Base-by-base conservation (phyloP, 2,888 invertebrate species). In the Eristalinus sepulchralis region DNA sequence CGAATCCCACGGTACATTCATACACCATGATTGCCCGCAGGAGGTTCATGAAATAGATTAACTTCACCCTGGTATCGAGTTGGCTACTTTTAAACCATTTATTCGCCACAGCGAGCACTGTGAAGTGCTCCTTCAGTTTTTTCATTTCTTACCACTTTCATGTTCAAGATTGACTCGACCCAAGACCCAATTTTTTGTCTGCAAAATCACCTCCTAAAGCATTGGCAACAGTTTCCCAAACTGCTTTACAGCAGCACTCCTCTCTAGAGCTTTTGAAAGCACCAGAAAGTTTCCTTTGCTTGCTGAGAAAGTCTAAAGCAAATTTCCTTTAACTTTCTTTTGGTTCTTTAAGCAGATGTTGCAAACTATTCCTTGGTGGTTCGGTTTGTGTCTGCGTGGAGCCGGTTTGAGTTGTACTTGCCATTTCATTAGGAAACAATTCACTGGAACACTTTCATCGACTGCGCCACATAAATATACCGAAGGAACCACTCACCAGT, bases 401-500 rank as follows among this genome's bases (percentile, higher is more conserved):
- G 10, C 53, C 0, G 4, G 33, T n/a, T 0, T 6, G 33, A 0
- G 22, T 47, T 9, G 4, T 53, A 73, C 53, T 10, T 13, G 3
- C 9, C 13, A 39, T 60, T 72, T 31, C 53, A 6, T 0, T 31
- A 3, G 8, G 1, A 34, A 27, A 63, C 10, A 68, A 82, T 82
- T 85, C 82, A 33, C 82, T 17, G 8, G 11, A 68, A 36, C 11
- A 11, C 36, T 68, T 82, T 68, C 27, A 33, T 3, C 6, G 1
- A 22, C 2, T 9, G 11, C 27, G 55, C 9, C 82, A 60, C 33
- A 85, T 78, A 85, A 78, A 82, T n/a, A 5, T 3, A 73, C 13
- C 36, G 0, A 27, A 10, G 0, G 2, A n/a, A n/a, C 5, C 22
- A 33, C 0, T 20, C n/a, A 60, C 39, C n/a, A 70, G 24, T 6